Conservation (phyloP, 2,888 invertebrate genomes). For the Harpagoxenus sublaevis region DNA sequence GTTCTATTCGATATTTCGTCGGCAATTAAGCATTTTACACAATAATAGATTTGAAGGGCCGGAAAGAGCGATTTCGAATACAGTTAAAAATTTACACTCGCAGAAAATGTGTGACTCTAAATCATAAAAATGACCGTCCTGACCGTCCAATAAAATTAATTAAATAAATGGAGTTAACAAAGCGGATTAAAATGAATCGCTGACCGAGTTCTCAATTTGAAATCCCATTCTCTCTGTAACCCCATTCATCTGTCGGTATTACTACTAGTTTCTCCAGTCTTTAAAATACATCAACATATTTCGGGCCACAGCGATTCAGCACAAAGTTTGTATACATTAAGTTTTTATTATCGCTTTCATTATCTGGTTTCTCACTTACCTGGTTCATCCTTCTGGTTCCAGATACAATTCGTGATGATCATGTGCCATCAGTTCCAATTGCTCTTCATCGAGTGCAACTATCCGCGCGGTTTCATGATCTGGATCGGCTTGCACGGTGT, state of each 20-base stretch:
- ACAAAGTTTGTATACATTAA: neutral
- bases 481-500: conserved; percentile 98
- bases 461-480: conserved; percentile 95
- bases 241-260: neutral
- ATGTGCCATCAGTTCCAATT: conserved; percentile 97
- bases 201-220: conserved; percentile 26
- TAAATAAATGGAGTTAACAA: conserved; percentile 12
- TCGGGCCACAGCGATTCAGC: neutral
- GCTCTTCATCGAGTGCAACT: conserved; percentile 95
- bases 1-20: too few relatives aligned
- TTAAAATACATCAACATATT: conserved; percentile 6
- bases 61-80: neutral
- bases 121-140: neutral
- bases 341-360: neutral
- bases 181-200: neutral
- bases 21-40: too few relatives aligned
- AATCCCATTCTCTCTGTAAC: conserved; percentile 11
- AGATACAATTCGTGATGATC: conserved; percentile 97
- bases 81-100: neutral
- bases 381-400: conserved; percentile 65
- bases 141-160: conserved; percentile 2
- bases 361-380: neutral
- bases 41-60: too few relatives aligned
- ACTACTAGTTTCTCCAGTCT: neutral
- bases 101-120: neutral